Conservation (phyloP, 2,797 vertebrate species). For the Sorex maritimensis region DNA sequence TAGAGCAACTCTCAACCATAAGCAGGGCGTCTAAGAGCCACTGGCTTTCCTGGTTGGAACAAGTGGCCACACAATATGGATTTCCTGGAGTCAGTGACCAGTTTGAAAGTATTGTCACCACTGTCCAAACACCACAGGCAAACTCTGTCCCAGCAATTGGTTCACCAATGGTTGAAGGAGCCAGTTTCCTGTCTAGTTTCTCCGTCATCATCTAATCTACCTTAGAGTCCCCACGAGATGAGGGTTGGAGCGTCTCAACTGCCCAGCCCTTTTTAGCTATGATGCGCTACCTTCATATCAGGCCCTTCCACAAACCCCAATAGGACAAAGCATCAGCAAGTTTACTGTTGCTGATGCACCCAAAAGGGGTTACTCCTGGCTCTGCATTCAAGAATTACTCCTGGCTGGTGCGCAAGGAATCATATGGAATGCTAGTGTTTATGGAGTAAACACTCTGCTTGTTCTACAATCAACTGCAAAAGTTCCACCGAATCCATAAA, state of each 20-base stretch:
- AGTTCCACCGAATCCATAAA: not conserved
- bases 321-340: not conserved
- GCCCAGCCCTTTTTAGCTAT: not conserved
- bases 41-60: not conserved
- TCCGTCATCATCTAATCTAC: not conserved
- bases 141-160: too few relatives aligned
- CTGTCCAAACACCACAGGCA: not conserved
- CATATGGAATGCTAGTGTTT: too few relatives aligned
- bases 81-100: not conserved
- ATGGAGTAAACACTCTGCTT: conserved; percentile 24
- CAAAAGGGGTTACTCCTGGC: too few relatives aligned
- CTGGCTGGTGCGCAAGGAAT: too few relatives aligned
- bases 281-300: not conserved
- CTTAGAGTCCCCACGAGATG: not conserved
- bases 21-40: not conserved
- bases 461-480: not conserved
- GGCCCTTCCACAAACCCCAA: conserved; percentile 1
- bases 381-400: too few relatives aligned
- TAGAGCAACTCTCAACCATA: not conserved
- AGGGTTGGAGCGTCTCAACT: not conserved
- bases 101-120: not conserved
- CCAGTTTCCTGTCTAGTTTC: not conserved
- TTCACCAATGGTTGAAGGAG: not conserved
- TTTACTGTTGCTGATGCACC: too few relatives aligned
- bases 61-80: not conserved